Percentiles rank a stretch among this genome's conserved stretches.
Conservation (phyloP, 2,888 invertebrate species). For the Cryptus viduatorius region DNA sequence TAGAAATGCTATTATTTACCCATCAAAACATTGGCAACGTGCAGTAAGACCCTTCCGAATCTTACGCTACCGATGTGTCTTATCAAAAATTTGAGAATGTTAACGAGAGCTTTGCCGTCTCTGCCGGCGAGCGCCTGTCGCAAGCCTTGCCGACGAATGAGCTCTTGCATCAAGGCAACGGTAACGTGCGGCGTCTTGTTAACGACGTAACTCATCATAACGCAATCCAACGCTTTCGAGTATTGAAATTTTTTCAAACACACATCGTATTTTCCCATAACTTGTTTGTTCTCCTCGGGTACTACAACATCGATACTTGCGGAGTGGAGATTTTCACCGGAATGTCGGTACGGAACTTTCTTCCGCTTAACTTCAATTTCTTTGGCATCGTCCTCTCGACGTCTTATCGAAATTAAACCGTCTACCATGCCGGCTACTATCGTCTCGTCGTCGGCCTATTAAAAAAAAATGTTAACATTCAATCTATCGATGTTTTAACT, state of each 20-base stretch:
- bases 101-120: constrained; percentile 88
- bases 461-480: background rate
- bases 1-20: constrained; percentile 84
- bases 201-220: constrained; percentile 87
- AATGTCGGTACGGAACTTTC: constrained; percentile 86
- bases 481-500: constrained; percentile 11
- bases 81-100: constrained; percentile 91
- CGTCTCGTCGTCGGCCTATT: constrained; percentile 90
- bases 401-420: constrained; percentile 94
- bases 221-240: constrained; percentile 91
- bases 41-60: constrained; percentile 91
- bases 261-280: constrained; percentile 88
- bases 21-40: constrained; percentile 91
- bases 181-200: constrained; percentile 91
- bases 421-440: constrained; percentile 97
- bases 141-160: constrained; percentile 93
- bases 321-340: constrained; percentile 79
- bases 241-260: constrained; percentile 93
- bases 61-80: constrained; percentile 90
- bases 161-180: constrained; percentile 93
- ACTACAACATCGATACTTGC: constrained; percentile 86
- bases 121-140: constrained; percentile 91
- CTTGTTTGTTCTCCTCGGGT: constrained; percentile 82
- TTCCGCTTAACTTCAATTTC: constrained; percentile 83
- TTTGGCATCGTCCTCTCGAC: constrained; percentile 88